Percentiles rank a stretch among this genome's conserved stretches.
Conservation (phyloP, 2,113 vertebrate species). For the Albula goreensis region DNA sequence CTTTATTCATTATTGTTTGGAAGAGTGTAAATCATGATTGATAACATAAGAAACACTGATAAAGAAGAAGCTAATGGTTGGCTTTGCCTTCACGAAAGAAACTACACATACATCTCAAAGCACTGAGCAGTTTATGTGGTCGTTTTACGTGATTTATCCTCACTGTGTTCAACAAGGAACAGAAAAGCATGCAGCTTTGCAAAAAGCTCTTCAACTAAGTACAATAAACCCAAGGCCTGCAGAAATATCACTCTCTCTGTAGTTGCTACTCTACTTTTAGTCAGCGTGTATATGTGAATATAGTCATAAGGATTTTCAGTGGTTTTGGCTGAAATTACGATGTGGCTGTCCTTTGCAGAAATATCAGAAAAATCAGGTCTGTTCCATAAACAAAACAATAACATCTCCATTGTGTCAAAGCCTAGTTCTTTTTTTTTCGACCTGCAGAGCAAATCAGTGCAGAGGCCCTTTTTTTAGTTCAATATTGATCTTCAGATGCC, state of each 20-base stretch:
- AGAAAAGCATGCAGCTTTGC: not conserved
- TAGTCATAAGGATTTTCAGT: not conserved
- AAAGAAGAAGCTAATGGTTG: too few relatives aligned
- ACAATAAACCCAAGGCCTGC: not conserved
- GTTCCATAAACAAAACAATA: not conserved
- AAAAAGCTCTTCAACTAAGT: not conserved
- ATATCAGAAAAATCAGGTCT: not conserved
- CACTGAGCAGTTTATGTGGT: slow-evolving; percentile 40
- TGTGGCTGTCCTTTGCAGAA: not conserved
- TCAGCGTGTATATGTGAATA: not conserved
- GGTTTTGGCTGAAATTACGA: not conserved
- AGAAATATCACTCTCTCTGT: not conserved
- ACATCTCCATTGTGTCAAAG: not conserved
- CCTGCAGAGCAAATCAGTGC: slow-evolving; percentile 22
- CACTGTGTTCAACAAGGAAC: slow-evolving; percentile 11
- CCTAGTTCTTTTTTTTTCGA: slow-evolving; percentile 12
- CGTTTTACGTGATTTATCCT: slow-evolving; percentile 33
- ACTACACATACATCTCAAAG: slow-evolving; percentile 39
- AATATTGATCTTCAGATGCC: slow-evolving; percentile 56
- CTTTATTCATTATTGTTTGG: too few relatives aligned
- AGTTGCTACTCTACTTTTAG: not conserved
- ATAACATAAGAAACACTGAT: too few relatives aligned
- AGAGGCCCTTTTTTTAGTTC: slow-evolving; percentile 32
- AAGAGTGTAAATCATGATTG: too few relatives aligned
- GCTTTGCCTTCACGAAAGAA: slow-evolving; percentile 18